These are phyloP conservation scores for Drosophila flavopinicola DNA, from an alignment of 2,888 invertebrate species.

Conservation along the genomic window DNA sequence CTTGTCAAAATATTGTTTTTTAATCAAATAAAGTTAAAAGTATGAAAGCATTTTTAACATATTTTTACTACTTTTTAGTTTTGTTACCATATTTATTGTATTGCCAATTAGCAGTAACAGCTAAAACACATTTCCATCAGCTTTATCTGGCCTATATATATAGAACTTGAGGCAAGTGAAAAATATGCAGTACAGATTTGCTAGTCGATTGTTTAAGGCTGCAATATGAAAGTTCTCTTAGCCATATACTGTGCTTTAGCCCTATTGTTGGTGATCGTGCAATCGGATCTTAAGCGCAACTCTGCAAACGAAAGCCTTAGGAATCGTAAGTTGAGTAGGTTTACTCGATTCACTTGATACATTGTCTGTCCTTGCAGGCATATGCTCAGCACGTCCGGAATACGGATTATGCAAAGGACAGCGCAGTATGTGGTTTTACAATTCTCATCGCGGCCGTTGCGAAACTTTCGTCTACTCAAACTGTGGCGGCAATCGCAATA, in stretches of 20 bases:
- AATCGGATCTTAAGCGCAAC: not conserved
- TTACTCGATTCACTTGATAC: not conserved
- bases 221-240: not conserved
- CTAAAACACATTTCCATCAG: slow-evolving; percentile 23
- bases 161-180: not conserved
- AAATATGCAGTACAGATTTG: not conserved
- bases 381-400: slow-evolving; percentile 15
- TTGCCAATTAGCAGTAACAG: not conserved
- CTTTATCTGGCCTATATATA: not conserved
- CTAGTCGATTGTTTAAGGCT: not conserved
- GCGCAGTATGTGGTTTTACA: slow-evolving; percentile 26
- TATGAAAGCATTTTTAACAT: too few species aligned
- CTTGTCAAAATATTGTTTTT: too few species aligned
- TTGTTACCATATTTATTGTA: not conserved
- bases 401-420: slow-evolving; percentile 35
- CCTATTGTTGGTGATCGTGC: not conserved
- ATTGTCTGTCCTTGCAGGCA: slow-evolving; percentile 16
- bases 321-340: slow-evolving; percentile 1
- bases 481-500: slow-evolving; percentile 53
- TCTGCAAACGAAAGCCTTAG: not conserved
- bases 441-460: slow-evolving; percentile 1
- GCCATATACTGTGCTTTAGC: slow-evolving; percentile 1
- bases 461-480: slow-evolving; percentile 22
- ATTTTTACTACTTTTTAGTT: too few species aligned
- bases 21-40: too few species aligned